phyloP scores from a whole-genome alignment of 2,797 vertebrate species.

The Gallinago stenura region DNA sequence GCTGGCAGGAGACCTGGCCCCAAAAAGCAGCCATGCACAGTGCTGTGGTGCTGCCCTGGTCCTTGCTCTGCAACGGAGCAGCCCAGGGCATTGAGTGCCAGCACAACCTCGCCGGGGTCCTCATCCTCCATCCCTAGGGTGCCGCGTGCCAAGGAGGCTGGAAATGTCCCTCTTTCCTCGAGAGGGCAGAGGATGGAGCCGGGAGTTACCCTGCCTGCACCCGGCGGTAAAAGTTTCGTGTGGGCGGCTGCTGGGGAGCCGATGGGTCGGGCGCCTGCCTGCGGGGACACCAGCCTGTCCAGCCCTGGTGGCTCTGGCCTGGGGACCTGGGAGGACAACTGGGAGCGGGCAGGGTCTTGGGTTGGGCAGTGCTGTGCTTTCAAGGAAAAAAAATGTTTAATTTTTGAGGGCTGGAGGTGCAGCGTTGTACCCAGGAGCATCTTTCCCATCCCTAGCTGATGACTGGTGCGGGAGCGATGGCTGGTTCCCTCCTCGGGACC shows the following conservation, averaged over 20 bases:
- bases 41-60: fast-evolving
- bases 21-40: background rate
- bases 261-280: fast-evolving
- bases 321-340: background rate
- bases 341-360: background rate
- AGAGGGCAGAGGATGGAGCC: background rate
- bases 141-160: background rate
- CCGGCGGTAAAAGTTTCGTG: background rate
- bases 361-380: background rate
- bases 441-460: fast-evolving
- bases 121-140: fast-evolving
- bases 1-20: background rate
- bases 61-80: fast-evolving
- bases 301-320: fast-evolving
- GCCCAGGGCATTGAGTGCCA: fast-evolving
- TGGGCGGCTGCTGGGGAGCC: background rate
- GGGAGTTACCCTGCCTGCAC: background rate
- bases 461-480: fast-evolving
- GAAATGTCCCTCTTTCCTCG: background rate
- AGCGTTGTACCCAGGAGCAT: background rate
- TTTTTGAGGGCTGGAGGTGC: background rate
- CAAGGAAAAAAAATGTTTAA: background rate
- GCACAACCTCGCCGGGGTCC: background rate
- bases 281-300: fast-evolving
- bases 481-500: background rate